Evolutionary conservation across 2,113 vertebrate species (phyloP), one percentile per base, ranked within the genome.

Genomic region (Tauraco erythrolophus): DNA sequence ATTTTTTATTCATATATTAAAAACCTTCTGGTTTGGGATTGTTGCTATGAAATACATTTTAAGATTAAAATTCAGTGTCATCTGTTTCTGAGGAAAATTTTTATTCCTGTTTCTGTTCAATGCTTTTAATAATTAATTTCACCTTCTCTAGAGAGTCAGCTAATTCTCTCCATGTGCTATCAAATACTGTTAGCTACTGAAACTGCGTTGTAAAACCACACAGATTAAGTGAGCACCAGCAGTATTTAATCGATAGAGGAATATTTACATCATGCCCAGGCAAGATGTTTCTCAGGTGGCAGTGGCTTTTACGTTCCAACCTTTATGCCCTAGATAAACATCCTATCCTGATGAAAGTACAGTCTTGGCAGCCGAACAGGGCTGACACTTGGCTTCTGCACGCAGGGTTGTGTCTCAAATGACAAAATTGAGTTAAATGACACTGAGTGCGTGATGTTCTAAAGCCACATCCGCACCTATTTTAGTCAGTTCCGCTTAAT

Each of bases 291-390:
- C 43, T 71, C n/a, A 82, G 25, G 4, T 54, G 37, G 19, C 19
- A 18, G 18, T 81, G 69, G 4, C 31, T 84, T 84, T 84, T 66
- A 24, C 16, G 10, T 41, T 82, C n/a, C 48, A 21, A 45, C 28
- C 22, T 75, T 66, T 54, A 16, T 50, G 24, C 9, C 7, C 0
- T 51, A 39, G 37, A 14, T 78, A 15, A 58, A 17, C 19, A 22
- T 23, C 15, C 46, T 1, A 0, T n/a, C 5, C 7, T 8, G 24
- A 24, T 46, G 39, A 27, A 53, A 66, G 30, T 35, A 33, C 3
- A 16, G 39, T 61, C 46, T 84, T 25, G 45, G 33, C 25, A 68
- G 39, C 30, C 8, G 27, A 19, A 3, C 3, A 1, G 68, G 76
- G 54, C 35, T 0, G 0, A 2, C 57, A 45, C 28, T 58, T 69